A percentile compares a stretch with the other conserved stretches of the same genome.
Conservation (phyloP, 2,888 invertebrate genomes). For the Adelognathus sp. region DNA sequence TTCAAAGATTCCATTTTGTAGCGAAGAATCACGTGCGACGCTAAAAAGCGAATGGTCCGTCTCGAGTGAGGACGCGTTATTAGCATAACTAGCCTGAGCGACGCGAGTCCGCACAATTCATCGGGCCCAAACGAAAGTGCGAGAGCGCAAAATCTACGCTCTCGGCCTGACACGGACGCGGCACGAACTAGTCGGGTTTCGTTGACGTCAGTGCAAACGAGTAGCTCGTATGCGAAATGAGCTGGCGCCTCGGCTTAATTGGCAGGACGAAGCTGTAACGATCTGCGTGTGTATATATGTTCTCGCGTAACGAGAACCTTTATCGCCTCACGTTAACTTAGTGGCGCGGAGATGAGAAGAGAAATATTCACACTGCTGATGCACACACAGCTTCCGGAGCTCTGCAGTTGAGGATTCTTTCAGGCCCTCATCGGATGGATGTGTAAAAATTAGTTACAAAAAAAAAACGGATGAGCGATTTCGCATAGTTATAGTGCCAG, state of each 20-base stretch:
- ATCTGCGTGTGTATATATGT: constrained; percentile 11
- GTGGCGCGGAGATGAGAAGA: not conserved
- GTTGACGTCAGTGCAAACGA: constrained; percentile 61
- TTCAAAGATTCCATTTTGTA: constrained; percentile 25
- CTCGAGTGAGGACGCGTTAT: constrained; percentile 54
- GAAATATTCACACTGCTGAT: constrained; percentile 27
- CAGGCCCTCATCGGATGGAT: too few species aligned
- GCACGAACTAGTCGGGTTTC: constrained; percentile 1
- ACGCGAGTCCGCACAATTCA: constrained; percentile 56
- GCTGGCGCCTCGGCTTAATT: constrained; percentile 69
- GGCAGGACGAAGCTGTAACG: constrained; percentile 66
- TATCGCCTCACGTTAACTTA: constrained; percentile 27
- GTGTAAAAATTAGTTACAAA: too few species aligned
- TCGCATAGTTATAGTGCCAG: too few species aligned
- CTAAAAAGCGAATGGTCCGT: not conserved
- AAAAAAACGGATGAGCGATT: too few species aligned
- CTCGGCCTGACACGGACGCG: not conserved
- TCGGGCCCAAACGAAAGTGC: constrained; percentile 37
- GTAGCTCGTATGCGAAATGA: constrained; percentile 61
- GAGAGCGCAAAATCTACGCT: constrained; percentile 1
- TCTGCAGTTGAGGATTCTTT: not conserved
- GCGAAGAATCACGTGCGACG: not conserved
- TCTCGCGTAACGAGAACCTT: constrained; percentile 41
- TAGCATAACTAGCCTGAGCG: constrained; percentile 68
- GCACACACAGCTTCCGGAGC: constrained; percentile 32